A percentile compares a stretch with the other conserved stretches of the same genome.
These are phyloP conservation scores for Philhelius pedissequus DNA, from an alignment of 2,888 invertebrate species.

Conservation along the genomic window DNA sequence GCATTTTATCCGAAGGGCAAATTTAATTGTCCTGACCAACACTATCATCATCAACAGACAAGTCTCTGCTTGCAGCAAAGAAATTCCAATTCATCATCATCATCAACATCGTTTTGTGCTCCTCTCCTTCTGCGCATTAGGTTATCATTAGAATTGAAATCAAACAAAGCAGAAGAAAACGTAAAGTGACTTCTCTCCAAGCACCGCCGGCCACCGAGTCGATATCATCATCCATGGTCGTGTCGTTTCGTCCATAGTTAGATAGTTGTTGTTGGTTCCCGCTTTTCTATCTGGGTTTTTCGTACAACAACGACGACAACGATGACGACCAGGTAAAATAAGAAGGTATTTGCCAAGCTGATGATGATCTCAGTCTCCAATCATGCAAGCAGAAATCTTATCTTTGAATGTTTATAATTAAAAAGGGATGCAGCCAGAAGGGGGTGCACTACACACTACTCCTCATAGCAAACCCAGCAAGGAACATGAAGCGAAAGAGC, in stretches of 20 bases:
- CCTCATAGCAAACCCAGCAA: neutral
- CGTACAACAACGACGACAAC: neutral
- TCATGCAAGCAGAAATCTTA: conserved; percentile 59
- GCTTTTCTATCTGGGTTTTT: neutral
- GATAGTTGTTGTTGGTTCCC: neutral
- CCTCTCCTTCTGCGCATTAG: conserved; percentile 48
- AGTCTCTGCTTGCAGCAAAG: conserved; percentile 23
- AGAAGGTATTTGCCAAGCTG: conserved; percentile 41
- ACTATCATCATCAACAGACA: conserved; percentile 42
- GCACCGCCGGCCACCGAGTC: neutral
- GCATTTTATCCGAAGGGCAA: conserved; percentile 54
- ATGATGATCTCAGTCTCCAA: conserved; percentile 65
- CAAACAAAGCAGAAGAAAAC: conserved; percentile 52
- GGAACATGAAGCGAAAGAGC: neutral
- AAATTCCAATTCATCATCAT: conserved; percentile 64
- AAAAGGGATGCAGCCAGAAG: conserved; percentile 52
- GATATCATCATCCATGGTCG: neutral
- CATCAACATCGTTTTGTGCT: conserved; percentile 22
- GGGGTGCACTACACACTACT: neutral
- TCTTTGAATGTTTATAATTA: conserved; percentile 64
- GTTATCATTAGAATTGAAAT: conserved; percentile 67
- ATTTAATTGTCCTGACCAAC: conserved; percentile 60
- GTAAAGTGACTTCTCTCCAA: conserved; percentile 15
- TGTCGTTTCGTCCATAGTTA: neutral
- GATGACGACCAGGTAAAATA: conserved; percentile 31